phyloP scores from a whole-genome alignment of 2,797 vertebrate genomes.

The Brachyrhaphis roseni region DNA sequence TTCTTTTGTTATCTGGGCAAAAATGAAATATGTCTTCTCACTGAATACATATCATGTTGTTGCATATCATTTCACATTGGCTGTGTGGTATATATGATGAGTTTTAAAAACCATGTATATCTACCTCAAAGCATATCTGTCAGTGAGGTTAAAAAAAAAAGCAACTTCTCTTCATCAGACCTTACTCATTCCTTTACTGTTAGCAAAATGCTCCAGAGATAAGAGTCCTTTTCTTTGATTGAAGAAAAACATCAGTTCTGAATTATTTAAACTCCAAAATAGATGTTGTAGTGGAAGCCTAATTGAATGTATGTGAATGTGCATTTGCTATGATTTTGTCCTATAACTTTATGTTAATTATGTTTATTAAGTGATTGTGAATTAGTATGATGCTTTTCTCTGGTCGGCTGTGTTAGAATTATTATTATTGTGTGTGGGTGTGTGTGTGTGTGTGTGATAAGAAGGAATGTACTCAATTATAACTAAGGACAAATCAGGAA shows the following conservation, averaged over 20 bases:
- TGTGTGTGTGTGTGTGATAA: background rate
- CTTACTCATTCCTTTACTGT: background rate
- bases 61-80: background rate
- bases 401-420: background rate
- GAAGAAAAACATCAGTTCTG: background rate
- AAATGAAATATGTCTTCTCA: background rate
- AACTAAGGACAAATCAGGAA: background rate
- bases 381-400: background rate
- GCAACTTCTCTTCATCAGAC: background rate
- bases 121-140: background rate
- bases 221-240: no score
- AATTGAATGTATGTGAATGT: background rate
- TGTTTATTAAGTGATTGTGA: background rate
- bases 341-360: background rate
- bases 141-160: background rate
- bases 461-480: background rate
- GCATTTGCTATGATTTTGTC: background rate
- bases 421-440: no score
- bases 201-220: background rate
- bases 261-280: background rate
- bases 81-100: background rate
- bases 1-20: slow-evolving; percentile 11
- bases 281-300: background rate
- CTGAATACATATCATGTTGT: background rate
- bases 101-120: background rate